Percentiles rank a stretch among this genome's conserved stretches.
Conservation (phyloP, 2,797 vertebrate species). For the Neosalanx taihuensis region DNA sequence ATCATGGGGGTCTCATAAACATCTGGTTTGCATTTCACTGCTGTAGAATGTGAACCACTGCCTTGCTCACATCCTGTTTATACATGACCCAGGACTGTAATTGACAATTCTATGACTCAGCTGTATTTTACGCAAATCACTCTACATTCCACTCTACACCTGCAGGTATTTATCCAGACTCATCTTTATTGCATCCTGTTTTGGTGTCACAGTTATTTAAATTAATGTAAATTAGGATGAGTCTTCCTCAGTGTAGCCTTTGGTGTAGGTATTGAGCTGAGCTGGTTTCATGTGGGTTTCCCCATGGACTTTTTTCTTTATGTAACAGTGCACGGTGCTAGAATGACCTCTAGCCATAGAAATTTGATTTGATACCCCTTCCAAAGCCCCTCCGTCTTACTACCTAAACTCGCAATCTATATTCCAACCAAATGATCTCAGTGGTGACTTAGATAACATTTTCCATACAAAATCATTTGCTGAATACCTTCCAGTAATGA, state of each 20-base stretch:
- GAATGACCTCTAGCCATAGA: conserved; percentile 41
- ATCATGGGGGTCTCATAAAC: not conserved
- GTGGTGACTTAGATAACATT: not conserved
- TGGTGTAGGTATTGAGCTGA: not conserved
- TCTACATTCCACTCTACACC: conserved; percentile 41
- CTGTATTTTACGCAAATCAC: conserved; percentile 32
- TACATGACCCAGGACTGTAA: conserved; percentile 32
- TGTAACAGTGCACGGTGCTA: conserved; percentile 20
- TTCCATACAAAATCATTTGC: conserved; percentile 3
- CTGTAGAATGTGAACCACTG: conserved; percentile 17
- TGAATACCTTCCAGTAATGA: conserved; percentile 20
- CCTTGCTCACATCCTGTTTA: conserved; percentile 34
- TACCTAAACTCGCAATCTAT: conserved; percentile 14
- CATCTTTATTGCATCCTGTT: conserved; percentile 56
- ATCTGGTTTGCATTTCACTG: not conserved
- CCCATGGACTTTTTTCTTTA: conserved; percentile 16
- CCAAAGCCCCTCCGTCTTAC: not conserved
- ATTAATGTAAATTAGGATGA: conserved; percentile 34
- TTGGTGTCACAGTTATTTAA: conserved; percentile 23
- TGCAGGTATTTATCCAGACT: conserved; percentile 43
- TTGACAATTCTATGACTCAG: conserved; percentile 52
- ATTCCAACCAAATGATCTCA: conserved; percentile 42
- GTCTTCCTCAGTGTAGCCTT: not conserved
- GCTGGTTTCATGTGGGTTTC: not conserved
- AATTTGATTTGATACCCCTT: conserved; percentile 13